Evolutionary conservation across 1,140 invertebrate species (phyloP), one percentile per base, ranked within the genome.

Genomic region (Drosophila nasuta): DNA sequence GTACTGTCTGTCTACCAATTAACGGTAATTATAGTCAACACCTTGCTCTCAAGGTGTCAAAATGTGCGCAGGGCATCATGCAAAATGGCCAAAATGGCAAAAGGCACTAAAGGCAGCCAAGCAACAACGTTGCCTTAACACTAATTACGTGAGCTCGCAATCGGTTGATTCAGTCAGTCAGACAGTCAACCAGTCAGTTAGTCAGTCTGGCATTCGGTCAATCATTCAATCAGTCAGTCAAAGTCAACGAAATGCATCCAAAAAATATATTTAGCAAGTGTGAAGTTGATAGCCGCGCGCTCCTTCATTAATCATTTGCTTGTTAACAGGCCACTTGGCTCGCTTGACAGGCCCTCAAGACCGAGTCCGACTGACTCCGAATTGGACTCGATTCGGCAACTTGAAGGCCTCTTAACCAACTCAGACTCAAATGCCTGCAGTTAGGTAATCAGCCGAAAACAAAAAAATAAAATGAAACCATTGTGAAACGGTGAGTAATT

Each of bases 21-120:
- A 89, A 75, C 57, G 69, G 66, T 90, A 88, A 89, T 89, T 89
- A 89, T 89, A 86, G 85, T 89, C 85, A 89, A 89, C 85, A 89
- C 85, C 85, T 89, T 89, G 85, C 85, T 77, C 54, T 79, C 81
- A 69, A 66, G 75, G 78, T 85, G 85, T 89, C 85, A 89, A 89
- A 85, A 81, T 88, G 81, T 85, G 75, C 75, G 51, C 85, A 78
- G 74, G 78, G 70, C 85, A 79, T 89, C 86, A 89, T 89, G 85
- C 85, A 85, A 89, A 89, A 77, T 81, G 85, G 81, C 85, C 68
- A 86, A 85, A 85, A 79, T 75, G 81, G 75, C 78, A 79, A 81
- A 48, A 73, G 80, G 67, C 80, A 81, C 77, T 77, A 81, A 15
- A 52, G n/a, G 1, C 28, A 33, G 28, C 41, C 41, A 48, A 48